phyloP scores from a whole-genome alignment of 2,888 invertebrate genomes.

The Thereva nobilitata region DNA sequence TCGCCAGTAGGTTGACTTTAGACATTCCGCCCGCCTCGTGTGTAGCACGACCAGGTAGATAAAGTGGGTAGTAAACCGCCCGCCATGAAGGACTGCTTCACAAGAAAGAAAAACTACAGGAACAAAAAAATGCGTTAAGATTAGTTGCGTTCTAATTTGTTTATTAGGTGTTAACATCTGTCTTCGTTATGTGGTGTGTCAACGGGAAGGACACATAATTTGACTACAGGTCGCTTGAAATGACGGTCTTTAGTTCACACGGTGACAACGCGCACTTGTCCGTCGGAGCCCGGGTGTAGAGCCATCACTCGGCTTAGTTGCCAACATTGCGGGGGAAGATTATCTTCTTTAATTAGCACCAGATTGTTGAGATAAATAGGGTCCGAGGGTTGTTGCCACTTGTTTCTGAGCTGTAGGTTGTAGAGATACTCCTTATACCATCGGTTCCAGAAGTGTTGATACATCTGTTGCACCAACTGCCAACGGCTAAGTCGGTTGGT shows the following conservation, averaged over 20 bases:
- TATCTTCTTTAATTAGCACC: too few relatives aligned
- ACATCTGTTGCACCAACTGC: slow-evolving; percentile 10
- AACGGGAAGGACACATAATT: slow-evolving; percentile 8
- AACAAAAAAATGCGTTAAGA: too few relatives aligned
- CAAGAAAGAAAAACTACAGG: too few relatives aligned
- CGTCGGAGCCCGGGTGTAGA: not conserved
- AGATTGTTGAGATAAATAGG: not conserved
- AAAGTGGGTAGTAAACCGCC: too few relatives aligned
- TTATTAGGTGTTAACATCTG: too few relatives aligned
- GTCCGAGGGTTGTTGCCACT: slow-evolving; percentile 5
- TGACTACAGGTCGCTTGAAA: slow-evolving; percentile 5
- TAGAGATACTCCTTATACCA: slow-evolving; percentile 17
- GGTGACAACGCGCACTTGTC: not conserved
- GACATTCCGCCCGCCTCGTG: too few relatives aligned
- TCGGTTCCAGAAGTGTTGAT: too few relatives aligned
- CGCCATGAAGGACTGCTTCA: too few relatives aligned
- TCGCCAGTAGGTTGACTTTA: too few relatives aligned
- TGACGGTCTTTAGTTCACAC: slow-evolving; percentile 1
- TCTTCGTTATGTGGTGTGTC: too few relatives aligned
- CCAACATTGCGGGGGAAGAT: slow-evolving; percentile 10
- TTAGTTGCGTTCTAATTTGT: too few relatives aligned
- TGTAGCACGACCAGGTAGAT: too few relatives aligned
- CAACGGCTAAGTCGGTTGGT: slow-evolving; percentile 1
- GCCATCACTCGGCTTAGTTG: not conserved
- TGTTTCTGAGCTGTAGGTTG: not conserved